Base-by-base conservation (phyloP, 2,888 invertebrate species). In the Netelia virgata region DNA sequence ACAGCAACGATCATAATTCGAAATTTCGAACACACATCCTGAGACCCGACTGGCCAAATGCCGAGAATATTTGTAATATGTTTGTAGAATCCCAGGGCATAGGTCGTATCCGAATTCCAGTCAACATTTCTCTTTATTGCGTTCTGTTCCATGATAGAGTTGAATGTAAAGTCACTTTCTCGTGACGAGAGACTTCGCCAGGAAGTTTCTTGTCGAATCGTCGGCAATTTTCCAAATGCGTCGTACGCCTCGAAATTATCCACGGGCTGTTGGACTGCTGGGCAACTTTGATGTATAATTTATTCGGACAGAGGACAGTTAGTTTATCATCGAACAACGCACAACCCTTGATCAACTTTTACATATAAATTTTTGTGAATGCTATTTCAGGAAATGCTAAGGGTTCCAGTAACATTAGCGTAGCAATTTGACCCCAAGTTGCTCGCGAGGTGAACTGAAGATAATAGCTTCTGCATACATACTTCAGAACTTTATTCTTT, bases 71-170 rank as follows among this genome's bases (percentile, higher is more conserved):
- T 66, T 11, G 79, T 68, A n/a, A 83, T 57, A 3, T 72, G 8
- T 78, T 66, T 86, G 64, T 86, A 86, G 3, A 86, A 61, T 64
- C 85, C 83, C 8, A 85, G 73, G 5, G 85, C 85, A 61, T 85
- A 69, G 5, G 41, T 28, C 14, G 83, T 83, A n/a, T 85, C 80
- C 14, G 80, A 80, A 43, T 85, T 75, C 84, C 84, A 85, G 9
- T 47, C 23, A 14, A 41, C 63, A 50, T 43, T 66, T 59, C 72
- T 59, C 28, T 68, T 59, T 16, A 23, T 53, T 16, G 50, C 50
- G 18, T 20, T 36, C 20, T 59, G 61, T 41, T 14, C 66, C 82
- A 82, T 72, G n/a, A 59, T 53, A 23, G 20, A 57, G 41, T 20
- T 36, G n/a, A 10, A 23, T 50, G 69, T 36, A 50, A 47, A 64